Evolutionary conservation across 2,113 vertebrate genomes (phyloP).

Genomic region (Pelusios castaneus): DNA sequence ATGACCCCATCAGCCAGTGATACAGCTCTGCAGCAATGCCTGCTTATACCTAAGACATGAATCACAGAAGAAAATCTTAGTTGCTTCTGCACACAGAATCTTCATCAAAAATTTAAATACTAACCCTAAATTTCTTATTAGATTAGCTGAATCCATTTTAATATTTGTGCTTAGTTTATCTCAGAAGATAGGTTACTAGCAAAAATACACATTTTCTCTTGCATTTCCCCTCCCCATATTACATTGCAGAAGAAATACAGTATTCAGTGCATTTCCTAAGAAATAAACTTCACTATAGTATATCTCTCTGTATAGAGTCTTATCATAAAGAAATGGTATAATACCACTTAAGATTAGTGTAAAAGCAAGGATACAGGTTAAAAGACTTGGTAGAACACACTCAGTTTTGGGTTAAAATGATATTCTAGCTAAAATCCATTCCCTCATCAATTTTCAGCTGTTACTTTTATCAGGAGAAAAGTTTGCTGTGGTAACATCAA

Average conservation of each 20-base stretch:
- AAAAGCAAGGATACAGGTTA: slow-evolving; percentile 66
- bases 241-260: slow-evolving; percentile 74
- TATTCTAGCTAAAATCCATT: neutral
- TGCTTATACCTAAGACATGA: slow-evolving; percentile 56
- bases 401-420: slow-evolving; percentile 22
- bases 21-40: slow-evolving; percentile 59
- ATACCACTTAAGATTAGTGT: slow-evolving; percentile 69
- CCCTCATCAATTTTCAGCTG: neutral
- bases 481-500: neutral
- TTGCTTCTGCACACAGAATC: slow-evolving; percentile 69
- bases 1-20: slow-evolving; percentile 68
- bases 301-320: slow-evolving; percentile 71
- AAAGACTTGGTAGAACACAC: slow-evolving; percentile 62
- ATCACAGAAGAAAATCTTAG: slow-evolving; percentile 64
- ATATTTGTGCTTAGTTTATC: slow-evolving; percentile 80
- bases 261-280: slow-evolving; percentile 83
- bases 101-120: slow-evolving; percentile 77
- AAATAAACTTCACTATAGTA: slow-evolving; percentile 74
- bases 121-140: slow-evolving; percentile 69
- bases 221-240: slow-evolving; percentile 66
- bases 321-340: slow-evolving; percentile 68
- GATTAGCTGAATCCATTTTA: slow-evolving; percentile 68
- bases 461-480: neutral
- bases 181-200: slow-evolving; percentile 77
- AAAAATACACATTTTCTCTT: slow-evolving; percentile 81